phyloP scores from a whole-genome alignment of 2,888 invertebrate species.

The Parthenolecanium corni region DNA sequence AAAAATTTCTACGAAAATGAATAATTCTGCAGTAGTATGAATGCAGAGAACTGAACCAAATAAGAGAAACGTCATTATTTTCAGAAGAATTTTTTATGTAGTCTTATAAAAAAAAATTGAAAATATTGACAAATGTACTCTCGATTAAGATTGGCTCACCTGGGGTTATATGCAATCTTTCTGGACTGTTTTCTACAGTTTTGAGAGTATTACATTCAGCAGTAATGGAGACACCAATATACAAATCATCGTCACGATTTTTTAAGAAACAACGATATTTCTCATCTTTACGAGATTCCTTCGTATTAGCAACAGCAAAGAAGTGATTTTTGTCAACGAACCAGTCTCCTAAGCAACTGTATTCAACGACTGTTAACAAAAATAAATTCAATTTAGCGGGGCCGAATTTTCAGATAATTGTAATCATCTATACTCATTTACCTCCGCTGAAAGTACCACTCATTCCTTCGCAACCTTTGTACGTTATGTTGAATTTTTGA shows the following conservation, averaged over 20 bases:
- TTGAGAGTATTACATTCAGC: slow-evolving; percentile 86
- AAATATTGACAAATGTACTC: too few species aligned
- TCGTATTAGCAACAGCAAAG: slow-evolving; percentile 94
- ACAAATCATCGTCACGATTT: slow-evolving; percentile 86
- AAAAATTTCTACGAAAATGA: too few species aligned
- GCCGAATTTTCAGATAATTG: background rate
- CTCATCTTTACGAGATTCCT: slow-evolving; percentile 88
- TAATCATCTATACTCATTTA: slow-evolving; percentile 36
- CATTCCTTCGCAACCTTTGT: slow-evolving; percentile 80
- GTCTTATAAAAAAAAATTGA: too few species aligned
- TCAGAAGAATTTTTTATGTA: too few species aligned
- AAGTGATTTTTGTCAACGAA: slow-evolving; percentile 91
- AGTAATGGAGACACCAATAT: slow-evolving; percentile 82
- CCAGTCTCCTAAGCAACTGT: slow-evolving; percentile 89
- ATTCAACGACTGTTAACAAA: slow-evolving; percentile 60
- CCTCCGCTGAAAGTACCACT: slow-evolving; percentile 79
- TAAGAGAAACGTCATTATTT: too few species aligned
- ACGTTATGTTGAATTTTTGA: slow-evolving; percentile 91
- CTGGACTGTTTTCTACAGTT: slow-evolving; percentile 86
- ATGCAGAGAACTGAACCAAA: too few species aligned
- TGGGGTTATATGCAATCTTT: slow-evolving; percentile 72
- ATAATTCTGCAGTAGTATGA: too few species aligned
- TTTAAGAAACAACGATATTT: slow-evolving; percentile 88
- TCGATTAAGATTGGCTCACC: too few species aligned
- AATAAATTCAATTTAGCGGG: slow-evolving; percentile 7